These are phyloP conservation scores for Megaceryle alcyon DNA, from an alignment of 2,797 vertebrate genomes.

Conservation along the genomic window DNA sequence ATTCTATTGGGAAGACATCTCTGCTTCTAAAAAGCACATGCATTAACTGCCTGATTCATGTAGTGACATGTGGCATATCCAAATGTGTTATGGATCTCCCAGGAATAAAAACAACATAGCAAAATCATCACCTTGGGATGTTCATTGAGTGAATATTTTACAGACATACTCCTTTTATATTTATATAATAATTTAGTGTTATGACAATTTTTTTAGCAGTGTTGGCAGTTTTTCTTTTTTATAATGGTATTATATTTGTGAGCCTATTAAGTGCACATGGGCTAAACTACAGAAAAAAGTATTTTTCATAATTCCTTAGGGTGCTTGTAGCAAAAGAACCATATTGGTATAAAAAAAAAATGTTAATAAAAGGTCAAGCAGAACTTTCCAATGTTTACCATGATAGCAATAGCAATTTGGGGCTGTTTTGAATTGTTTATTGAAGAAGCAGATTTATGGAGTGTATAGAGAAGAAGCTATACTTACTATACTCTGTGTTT, in stretches of 20 bases:
- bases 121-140: slow-evolving; percentile 87
- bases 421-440: slow-evolving; percentile 67
- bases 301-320: slow-evolving; percentile 88
- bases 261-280: slow-evolving; percentile 87
- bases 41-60: slow-evolving; percentile 86
- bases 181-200: slow-evolving; percentile 90
- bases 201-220: slow-evolving; percentile 87
- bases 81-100: slow-evolving; percentile 86
- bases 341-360: slow-evolving; percentile 82
- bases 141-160: slow-evolving; percentile 89
- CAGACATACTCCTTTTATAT: slow-evolving; percentile 88
- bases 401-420: slow-evolving; percentile 68
- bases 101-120: slow-evolving; percentile 85
- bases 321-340: slow-evolving; percentile 79
- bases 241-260: slow-evolving; percentile 87
- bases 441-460: slow-evolving; percentile 64
- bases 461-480: background rate
- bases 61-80: slow-evolving; percentile 83
- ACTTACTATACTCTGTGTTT: background rate
- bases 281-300: slow-evolving; percentile 85
- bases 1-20: slow-evolving; percentile 83
- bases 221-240: slow-evolving; percentile 88
- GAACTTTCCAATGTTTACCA: slow-evolving; percentile 78
- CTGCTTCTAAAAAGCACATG: slow-evolving; percentile 81
- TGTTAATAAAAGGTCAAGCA: slow-evolving; percentile 86